A percentile compares a stretch with the other conserved stretches of the same genome.
These are phyloP conservation scores for Eurytoma californica DNA, from an alignment of 2,888 invertebrate genomes.

Conservation along the genomic window DNA sequence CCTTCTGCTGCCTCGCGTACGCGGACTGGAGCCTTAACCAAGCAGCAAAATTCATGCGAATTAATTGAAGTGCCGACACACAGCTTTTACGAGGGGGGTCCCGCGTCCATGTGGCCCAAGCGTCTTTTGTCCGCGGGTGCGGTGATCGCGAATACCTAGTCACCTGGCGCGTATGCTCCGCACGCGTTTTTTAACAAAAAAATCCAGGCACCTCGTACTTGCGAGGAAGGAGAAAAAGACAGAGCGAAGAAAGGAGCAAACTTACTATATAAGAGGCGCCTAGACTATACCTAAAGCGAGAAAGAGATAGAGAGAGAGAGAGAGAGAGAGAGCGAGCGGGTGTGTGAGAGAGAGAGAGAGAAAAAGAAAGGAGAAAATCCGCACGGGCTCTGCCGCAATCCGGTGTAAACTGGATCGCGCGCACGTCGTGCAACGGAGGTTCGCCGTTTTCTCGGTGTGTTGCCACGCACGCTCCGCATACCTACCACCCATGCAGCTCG, in stretches of 20 bases:
- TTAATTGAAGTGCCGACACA: no score
- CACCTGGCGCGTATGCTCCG: no score
- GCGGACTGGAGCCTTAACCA: neutral
- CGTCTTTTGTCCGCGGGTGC: neutral
- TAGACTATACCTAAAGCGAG: neutral
- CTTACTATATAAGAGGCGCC: no score
- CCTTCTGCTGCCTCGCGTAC: conserved; percentile 25
- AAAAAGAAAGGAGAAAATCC: conserved; percentile 47
- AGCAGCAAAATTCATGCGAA: no score
- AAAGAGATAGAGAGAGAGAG: conserved; percentile 46
- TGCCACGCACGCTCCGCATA: conserved; percentile 5
- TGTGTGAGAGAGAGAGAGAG: conserved; percentile 36
- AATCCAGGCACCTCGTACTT: no score
- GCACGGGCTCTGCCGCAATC: conserved; percentile 67
- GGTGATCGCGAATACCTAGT: no score
- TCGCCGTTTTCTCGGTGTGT: conserved; percentile 20
- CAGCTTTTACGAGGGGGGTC: neutral
- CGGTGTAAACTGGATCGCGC: conserved; percentile 71
- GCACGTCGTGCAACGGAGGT: conserved; percentile 3
- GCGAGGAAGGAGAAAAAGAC: neutral
- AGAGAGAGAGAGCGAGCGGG: conserved; percentile 22
- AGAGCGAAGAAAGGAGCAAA: neutral
- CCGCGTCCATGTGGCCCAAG: neutral
- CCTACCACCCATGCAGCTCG: no score
- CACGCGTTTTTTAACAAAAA: no score